These are phyloP conservation scores for Lissonota sp. DNA, from an alignment of 2,888 invertebrate species.

Conservation along the genomic window DNA sequence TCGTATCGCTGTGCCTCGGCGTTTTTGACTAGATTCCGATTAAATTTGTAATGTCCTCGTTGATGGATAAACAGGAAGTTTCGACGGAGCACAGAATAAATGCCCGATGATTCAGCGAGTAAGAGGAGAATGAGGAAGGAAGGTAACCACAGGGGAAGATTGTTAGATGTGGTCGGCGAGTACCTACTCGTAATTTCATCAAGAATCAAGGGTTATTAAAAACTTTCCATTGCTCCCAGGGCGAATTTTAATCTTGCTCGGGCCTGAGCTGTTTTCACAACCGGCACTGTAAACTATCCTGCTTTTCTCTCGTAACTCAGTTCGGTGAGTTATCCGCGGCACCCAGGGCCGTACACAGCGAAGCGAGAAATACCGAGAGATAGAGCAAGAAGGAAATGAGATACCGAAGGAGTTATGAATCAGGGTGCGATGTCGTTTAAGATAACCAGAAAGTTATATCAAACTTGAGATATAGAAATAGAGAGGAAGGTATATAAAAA, in stretches of 20 bases:
- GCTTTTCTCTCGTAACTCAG: conserved; percentile 17
- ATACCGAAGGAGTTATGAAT: conserved; percentile 43
- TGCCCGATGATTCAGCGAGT: neutral
- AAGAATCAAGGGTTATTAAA: conserved; percentile 80
- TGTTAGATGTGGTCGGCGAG: conserved; percentile 42
- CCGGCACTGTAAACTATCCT: conserved; percentile 54
- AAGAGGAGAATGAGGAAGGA: conserved; percentile 14
- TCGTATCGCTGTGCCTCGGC: too few species aligned
- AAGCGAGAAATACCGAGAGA: neutral
- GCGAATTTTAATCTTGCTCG: conserved; percentile 77
- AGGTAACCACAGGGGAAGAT: conserved; percentile 9
- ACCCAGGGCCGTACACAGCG: neutral
- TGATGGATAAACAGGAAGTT: too few species aligned
- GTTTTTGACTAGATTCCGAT: too few species aligned
- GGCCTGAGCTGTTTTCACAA: conserved; percentile 33
- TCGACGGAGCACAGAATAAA: too few species aligned
- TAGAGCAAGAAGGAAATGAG: conserved; percentile 17
- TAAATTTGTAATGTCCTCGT: too few species aligned
- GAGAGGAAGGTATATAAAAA: neutral
- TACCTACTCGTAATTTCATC: conserved; percentile 74
- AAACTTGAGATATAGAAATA: neutral
- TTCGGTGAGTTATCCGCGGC: conserved; percentile 21
- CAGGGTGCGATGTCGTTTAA: conserved; percentile 43
- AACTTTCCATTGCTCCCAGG: conserved; percentile 77
- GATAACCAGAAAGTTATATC: conserved; percentile 27